Evolutionary conservation across 2,888 invertebrate species (phyloP), one percentile per base, ranked within the genome.

Genomic region (Erannis defoliaria): DNA sequence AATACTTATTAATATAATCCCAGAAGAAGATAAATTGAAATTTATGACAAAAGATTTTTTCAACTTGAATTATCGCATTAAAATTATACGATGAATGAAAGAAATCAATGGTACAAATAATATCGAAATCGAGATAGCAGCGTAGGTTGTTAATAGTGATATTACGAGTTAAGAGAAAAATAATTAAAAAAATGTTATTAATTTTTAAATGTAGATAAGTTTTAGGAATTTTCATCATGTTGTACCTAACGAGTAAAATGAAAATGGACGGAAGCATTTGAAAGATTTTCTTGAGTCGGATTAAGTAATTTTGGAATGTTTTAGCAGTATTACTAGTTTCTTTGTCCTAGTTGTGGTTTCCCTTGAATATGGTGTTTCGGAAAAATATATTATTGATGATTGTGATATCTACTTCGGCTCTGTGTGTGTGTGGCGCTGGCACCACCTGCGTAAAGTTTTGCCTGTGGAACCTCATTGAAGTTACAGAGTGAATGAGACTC

Each of bases 121-220:
- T 64, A 77, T 79, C 81, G 86, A 84, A 86, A 77, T 89, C 89
- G 90, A 86, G 86, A 84, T 75, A 73, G 55, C 88, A 85, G 90
- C 86, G 89, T 91, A 91, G 90, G 81, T 89, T 90, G 91, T 91
- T 91, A 88, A 87, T 92, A 92, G 91, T 90, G 90, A 91, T 91
- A 92, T 86, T 90, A 90, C 85, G 86, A 85, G 84, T 84, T 90
- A 91, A 88, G 88, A 84, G 82, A 86, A 86, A 84, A 72, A 81
- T 78, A 81, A 64, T 78, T 81, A 86, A 78, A 79, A 85, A 86
- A 86, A 89, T 90, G 91, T 91, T 92, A 89, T 90, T 90, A 84
- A 89, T 91, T 91, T 88, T 80, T 85, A 81, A 56, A 74, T 68
- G 85, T 90, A 91, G 90, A 76, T 89, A 90, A 89, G 85, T 82